These are phyloP conservation scores for Macrobrachium nipponense DNA, from an alignment of 1,140 invertebrate species.

Conservation along the genomic window DNA sequence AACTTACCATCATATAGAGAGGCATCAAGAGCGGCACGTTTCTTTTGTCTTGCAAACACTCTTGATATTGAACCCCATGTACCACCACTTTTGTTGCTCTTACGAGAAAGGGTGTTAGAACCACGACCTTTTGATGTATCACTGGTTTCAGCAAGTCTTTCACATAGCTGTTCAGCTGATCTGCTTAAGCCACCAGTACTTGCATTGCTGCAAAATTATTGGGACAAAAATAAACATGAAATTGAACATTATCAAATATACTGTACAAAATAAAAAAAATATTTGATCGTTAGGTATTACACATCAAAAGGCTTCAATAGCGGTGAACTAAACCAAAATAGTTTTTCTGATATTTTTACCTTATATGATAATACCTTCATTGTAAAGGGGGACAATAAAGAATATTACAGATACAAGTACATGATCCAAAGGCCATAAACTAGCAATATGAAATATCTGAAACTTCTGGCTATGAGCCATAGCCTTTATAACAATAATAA, in stretches of 20 bases:
- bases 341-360: too few species aligned
- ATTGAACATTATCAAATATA: neutral
- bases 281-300: too few species aligned
- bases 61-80: slow-evolving; percentile 85
- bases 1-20: slow-evolving; percentile 67
- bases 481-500: too few species aligned
- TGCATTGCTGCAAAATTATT: slow-evolving; percentile 31
- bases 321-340: too few species aligned
- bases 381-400: too few species aligned
- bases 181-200: slow-evolving; percentile 68
- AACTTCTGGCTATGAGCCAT: too few species aligned
- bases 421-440: too few species aligned
- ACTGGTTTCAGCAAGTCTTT: slow-evolving; percentile 70
- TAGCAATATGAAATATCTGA: too few species aligned
- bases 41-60: slow-evolving; percentile 86
- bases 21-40: slow-evolving; percentile 75
- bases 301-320: too few species aligned
- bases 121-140: slow-evolving; percentile 47
- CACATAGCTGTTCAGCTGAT: slow-evolving; percentile 82
- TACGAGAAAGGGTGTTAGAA: slow-evolving; percentile 63
- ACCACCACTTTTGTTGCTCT: slow-evolving; percentile 65
- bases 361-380: too few species aligned
- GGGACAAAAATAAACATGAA: neutral
- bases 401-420: too few species aligned
- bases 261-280: too few species aligned